A percentile compares a stretch with the other conserved stretches of the same genome.
Evolutionary conservation across 2,113 vertebrate genomes (phyloP).

Genomic region (Lichenostomus cassidix): DNA sequence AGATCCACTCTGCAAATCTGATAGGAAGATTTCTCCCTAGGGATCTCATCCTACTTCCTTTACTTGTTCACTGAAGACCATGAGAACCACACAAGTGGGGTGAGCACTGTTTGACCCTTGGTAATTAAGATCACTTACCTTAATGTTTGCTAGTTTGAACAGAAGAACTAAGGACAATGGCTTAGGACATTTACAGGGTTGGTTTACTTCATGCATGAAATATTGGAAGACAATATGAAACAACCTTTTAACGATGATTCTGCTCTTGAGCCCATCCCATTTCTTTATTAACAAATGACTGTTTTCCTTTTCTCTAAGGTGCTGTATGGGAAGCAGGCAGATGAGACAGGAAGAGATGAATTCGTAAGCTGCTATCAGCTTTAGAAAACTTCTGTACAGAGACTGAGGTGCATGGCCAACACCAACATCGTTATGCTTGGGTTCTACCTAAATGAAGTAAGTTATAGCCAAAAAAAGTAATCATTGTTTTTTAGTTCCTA

Average conservation of each 20-base stretch:
- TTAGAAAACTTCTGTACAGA: neutral
- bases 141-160: constrained; percentile 52
- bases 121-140: constrained; percentile 70
- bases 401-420: rapidly evolving
- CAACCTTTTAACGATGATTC: neutral
- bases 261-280: neutral
- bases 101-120: constrained; percentile 57
- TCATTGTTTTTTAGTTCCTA: neutral
- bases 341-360: neutral
- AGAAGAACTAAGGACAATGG: constrained; percentile 7
- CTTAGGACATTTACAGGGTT: constrained; percentile 18
- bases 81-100: constrained; percentile 25
- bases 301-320: constrained; percentile 3
- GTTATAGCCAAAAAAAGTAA: neutral
- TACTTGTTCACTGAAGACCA: constrained; percentile 23
- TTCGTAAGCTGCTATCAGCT: neutral
- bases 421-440: neutral
- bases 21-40: constrained; percentile 49
- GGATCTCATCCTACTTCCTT: constrained; percentile 18
- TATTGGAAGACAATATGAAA: constrained; percentile 16
- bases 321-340: neutral
- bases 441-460: neutral
- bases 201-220: constrained; percentile 51
- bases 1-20: constrained; percentile 41
- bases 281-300: neutral